Base-by-base conservation (phyloP, 2,888 invertebrate genomes). In the Elegia similella region DNA sequence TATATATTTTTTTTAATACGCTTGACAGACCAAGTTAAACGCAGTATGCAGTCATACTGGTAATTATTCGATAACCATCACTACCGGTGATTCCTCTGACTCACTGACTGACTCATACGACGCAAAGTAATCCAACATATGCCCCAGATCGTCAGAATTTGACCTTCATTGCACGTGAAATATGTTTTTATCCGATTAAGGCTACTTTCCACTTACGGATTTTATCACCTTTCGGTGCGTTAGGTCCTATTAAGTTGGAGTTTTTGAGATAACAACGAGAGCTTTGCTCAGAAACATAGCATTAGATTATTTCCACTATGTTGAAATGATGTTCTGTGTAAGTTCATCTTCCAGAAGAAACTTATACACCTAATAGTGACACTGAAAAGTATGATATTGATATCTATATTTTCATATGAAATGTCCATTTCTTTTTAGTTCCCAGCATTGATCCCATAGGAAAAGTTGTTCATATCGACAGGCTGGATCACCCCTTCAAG, bases 181-280 rank as follows among this genome's bases (percentile, higher is more conserved):
- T 32, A 10, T 1, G n/a, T 13, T 48, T 32, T 48, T 50, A 32
- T 50, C 32, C 10, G 15, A 50, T 30, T 50, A 10, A 6, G 48
- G 48, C 15, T 16, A 50, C 32, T 50, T 10, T 50, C 48, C 15
- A 32, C 48, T 23, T 23, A n/a, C n/a, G n/a, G n/a, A n/a, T n/a
- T 23, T 23, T 23, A 23, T 23, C 23, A 23, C 5, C 5, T 2
- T 23, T 23, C 23, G 5, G 23, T 23, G 23, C 5, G 23, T 23
- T 23, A 23, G 2, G 23, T 23, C n/a, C n/a, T n/a, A n/a, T n/a
- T n/a, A n/a, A n/a, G n/a, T n/a, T n/a, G n/a, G n/a, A 32, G 68
- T 94, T 38, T 90, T 95, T 64, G 96, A 96, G 32, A 76, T 96
- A n/a, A 90, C 94, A 23, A 94, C 95, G 42, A 95, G 95, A 58